Conservation (phyloP, 2,797 vertebrate species). For the Rhyacichthys aspro region DNA sequence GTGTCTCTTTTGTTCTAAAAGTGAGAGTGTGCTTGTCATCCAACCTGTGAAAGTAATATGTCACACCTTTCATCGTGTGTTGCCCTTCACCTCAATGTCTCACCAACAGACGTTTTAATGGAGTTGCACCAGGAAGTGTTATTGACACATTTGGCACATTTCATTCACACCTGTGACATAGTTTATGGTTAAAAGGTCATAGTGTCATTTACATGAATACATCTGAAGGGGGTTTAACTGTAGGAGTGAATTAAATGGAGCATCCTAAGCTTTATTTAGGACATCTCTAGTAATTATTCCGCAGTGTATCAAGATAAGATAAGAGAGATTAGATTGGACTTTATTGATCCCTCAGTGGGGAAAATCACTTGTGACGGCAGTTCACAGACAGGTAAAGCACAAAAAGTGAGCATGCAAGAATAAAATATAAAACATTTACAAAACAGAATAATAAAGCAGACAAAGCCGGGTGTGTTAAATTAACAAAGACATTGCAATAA, state of each 20-base stretch:
- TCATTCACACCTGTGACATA: neutral
- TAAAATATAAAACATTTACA: no score
- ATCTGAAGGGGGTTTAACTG: neutral
- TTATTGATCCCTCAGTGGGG: no score
- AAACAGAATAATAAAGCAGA: no score
- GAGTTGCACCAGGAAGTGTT: constrained; percentile 6
- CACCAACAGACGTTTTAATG: neutral
- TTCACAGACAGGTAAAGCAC: no score
- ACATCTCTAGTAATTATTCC: neutral
- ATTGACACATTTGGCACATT: constrained; percentile 22
- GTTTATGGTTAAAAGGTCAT: neutral
- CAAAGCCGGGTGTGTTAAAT: no score
- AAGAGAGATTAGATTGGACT: no score
- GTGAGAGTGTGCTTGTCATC: neutral
- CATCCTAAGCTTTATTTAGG: neutral
- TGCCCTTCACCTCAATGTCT: constrained; percentile 4
- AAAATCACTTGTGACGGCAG: no score
- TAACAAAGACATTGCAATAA: no score
- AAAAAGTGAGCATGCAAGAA: no score
- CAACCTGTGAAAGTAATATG: constrained; percentile 17
- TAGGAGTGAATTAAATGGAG: neutral
- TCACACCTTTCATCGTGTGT: neutral
- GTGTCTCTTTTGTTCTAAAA: neutral
- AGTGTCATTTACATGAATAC: neutral
- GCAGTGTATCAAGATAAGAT: neutral